Evolutionary conservation across 2,888 invertebrate genomes (phyloP).

Genomic region (Rhagonycha lutea): DNA sequence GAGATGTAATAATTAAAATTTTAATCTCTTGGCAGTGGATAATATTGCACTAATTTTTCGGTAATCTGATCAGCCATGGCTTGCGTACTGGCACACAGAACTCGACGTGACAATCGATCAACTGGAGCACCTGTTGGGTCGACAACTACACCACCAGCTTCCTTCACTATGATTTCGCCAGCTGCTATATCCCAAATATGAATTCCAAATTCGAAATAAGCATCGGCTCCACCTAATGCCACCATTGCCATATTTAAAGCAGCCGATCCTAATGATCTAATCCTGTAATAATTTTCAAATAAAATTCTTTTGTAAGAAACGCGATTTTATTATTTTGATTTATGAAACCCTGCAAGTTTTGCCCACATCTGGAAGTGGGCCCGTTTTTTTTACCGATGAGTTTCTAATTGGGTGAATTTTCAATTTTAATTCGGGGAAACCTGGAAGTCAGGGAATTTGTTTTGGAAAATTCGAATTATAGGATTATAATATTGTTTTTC

Average conservation of each 20-base stretch:
- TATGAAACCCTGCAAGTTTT: neutral
- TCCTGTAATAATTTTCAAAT: constrained; percentile 54
- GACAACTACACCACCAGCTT: constrained; percentile 90
- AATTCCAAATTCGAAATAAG: constrained; percentile 89
- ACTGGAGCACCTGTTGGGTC: constrained; percentile 85
- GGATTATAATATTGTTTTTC: neutral
- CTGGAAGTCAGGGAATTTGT: too few species aligned
- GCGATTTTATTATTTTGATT: neutral
- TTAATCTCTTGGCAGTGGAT: constrained; percentile 74
- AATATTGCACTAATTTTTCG: constrained; percentile 68
- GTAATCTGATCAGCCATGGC: constrained; percentile 73
- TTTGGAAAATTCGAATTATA: too few species aligned
- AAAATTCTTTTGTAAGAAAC: neutral
- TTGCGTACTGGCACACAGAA: constrained; percentile 76
- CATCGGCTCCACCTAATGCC: constrained; percentile 86
- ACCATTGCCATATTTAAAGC: constrained; percentile 94
- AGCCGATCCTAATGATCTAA: constrained; percentile 87
- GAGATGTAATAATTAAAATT: neutral
- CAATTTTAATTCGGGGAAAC: too few species aligned
- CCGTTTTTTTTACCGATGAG: too few species aligned
- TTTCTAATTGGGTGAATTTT: too few species aligned
- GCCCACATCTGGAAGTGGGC: too few species aligned
- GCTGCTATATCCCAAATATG: constrained; percentile 95
- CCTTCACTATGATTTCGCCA: constrained; percentile 87
- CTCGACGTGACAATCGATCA: constrained; percentile 79